A percentile compares a stretch with the other conserved stretches of the same genome.
Conservation (phyloP, 1,140 invertebrate species). For the Drosophila jambulina region DNA sequence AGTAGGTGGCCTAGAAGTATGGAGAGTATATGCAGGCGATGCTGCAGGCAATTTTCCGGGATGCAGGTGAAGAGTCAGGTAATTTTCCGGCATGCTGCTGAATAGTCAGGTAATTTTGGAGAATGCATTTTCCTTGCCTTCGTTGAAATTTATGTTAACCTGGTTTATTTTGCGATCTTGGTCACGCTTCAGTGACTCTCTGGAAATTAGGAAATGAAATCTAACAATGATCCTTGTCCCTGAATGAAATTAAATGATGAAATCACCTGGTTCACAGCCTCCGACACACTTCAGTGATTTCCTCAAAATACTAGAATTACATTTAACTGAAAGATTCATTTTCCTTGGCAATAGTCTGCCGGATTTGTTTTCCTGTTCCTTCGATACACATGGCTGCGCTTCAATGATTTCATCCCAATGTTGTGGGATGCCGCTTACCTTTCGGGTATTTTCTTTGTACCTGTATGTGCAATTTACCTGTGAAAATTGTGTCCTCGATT, state of each 20-base stretch:
- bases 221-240: too few species aligned
- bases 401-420: slow-evolving; percentile 7
- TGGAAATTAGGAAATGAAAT: neutral
- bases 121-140: neutral
- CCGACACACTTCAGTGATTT: neutral
- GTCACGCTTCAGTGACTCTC: slow-evolving; percentile 5
- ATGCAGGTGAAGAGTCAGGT: too few species aligned
- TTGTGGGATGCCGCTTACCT: slow-evolving; percentile 12
- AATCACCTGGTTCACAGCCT: neutral
- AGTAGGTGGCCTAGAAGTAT: neutral
- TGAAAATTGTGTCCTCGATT: neutral
- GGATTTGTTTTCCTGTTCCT: slow-evolving; percentile 17
- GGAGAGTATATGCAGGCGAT: neutral
- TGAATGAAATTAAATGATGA: neutral
- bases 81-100: neutral
- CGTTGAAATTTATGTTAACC: neutral
- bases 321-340: neutral
- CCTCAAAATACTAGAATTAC: neutral
- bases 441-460: neutral
- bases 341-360: neutral
- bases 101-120: too few species aligned
- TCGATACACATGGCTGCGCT: slow-evolving; percentile 8
- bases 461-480: neutral
- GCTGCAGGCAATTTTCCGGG: neutral
- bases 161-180: slow-evolving; percentile 1